Base-by-base conservation (phyloP, 2,113 vertebrate species). In the Cephalopterus ornatus region DNA sequence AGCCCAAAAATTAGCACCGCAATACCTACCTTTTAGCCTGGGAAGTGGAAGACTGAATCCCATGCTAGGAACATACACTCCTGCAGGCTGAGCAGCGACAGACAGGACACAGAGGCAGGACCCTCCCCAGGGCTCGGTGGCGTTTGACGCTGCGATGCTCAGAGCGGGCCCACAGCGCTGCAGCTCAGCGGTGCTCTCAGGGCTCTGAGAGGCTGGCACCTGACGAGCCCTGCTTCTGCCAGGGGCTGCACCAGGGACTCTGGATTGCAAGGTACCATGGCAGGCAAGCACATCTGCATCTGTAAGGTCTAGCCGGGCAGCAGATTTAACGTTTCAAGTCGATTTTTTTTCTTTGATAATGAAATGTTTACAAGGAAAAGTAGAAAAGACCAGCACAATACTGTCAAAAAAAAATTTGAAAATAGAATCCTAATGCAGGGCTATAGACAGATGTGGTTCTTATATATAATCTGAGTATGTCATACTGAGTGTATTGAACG, bases 321-420 rank as follows among this genome's bases (percentile, higher is more conserved):
- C 23, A 39, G 12, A 39, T 59, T 46, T 58, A 85, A 88, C 17
- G n/a, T 73, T 93, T 91, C 63, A n/a, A 62, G 68, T 30, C 58
- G 28, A 52, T 62, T 80, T 88, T 88, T 88, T 47, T 85, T 94
- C 94, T 95, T 94, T 96, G 90, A 90, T 39, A 75, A 81, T 19
- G 58, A 90, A 85, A 71, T 14, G 14, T 63, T 84, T 71, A 32
- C 6, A 30, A 37, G 49, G 62, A 87, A 88, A 95, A 49, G 13
- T 37, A 80, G 37, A 89, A 85, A 20, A 91, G 46, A 79, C 14
- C 24, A 78, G 28, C 35, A 76, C 14, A 67, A 81, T 47, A 42
- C 6, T 53, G 41, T 35, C 26, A 23, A 66, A 85, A 46, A 68
- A 28, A 67, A 27, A 42, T 41, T 2, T n/a, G 41, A 70, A 95